phyloP scores from a whole-genome alignment of 1,140 invertebrate genomes.

The Macrocentrus cingulum region DNA sequence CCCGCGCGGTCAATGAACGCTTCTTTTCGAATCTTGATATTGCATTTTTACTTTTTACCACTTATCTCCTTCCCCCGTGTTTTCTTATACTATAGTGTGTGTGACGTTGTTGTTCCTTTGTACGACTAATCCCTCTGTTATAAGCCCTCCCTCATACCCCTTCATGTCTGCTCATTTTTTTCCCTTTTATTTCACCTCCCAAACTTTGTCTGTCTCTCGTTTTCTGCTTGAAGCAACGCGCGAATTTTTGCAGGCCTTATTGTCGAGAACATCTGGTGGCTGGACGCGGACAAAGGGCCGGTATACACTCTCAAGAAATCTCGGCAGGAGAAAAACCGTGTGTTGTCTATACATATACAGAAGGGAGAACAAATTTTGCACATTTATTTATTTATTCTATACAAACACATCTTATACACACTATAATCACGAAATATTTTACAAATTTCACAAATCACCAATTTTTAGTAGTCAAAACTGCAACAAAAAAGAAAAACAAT shows the following conservation, averaged over 20 bases:
- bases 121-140: slow-evolving; percentile 32
- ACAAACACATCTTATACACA: too few species aligned
- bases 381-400: too few species aligned
- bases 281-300: slow-evolving; percentile 45
- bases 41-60: slow-evolving; percentile 32
- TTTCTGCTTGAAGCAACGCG: slow-evolving; percentile 15
- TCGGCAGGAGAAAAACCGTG: neutral
- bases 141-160: slow-evolving; percentile 31
- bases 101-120: slow-evolving; percentile 35
- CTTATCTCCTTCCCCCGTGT: neutral
- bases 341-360: too few species aligned
- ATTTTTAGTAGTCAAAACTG: too few species aligned
- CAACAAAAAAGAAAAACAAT: too few species aligned
- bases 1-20: slow-evolving; percentile 47
- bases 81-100: neutral
- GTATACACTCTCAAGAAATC: slow-evolving; percentile 20
- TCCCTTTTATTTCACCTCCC: slow-evolving; percentile 16
- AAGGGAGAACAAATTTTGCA: too few species aligned
- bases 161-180: slow-evolving; percentile 12
- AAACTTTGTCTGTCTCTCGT: slow-evolving; percentile 20
- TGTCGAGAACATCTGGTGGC: slow-evolving; percentile 50
- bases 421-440: too few species aligned
- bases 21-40: slow-evolving; percentile 43
- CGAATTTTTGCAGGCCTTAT: slow-evolving; percentile 45
- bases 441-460: too few species aligned